Percentiles rank a stretch among this genome's conserved stretches.
Conservation (phyloP, 2,888 invertebrate species). For the Tricholauxania praeusta region DNA sequence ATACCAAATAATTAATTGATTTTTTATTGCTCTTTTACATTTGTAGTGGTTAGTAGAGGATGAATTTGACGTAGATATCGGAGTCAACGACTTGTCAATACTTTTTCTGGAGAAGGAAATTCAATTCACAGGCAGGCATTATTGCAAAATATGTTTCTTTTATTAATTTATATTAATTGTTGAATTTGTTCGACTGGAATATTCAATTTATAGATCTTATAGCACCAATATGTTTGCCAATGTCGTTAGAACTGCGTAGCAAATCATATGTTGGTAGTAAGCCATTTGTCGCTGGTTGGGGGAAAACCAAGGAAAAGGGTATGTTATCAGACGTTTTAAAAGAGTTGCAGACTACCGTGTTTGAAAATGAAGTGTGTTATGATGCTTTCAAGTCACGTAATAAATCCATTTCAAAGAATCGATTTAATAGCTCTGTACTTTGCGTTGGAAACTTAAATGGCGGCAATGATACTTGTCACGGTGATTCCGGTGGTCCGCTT, state of each 20-base stretch:
- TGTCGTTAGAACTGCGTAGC: constrained; percentile 69
- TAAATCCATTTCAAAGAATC: constrained; percentile 48
- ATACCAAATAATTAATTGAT: too few species aligned
- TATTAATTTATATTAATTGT: constrained; percentile 24
- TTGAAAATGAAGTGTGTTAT: constrained; percentile 73
- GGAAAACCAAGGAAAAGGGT: constrained; percentile 67
- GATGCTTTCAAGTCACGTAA: constrained; percentile 51
- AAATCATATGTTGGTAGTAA: constrained; percentile 71
- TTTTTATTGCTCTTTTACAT: constrained; percentile 4
- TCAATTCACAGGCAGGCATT: constrained; percentile 70
- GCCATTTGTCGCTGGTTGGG: constrained; percentile 80
- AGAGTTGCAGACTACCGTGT: constrained; percentile 78
- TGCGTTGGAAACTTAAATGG: constrained; percentile 58
- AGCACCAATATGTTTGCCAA: constrained; percentile 81
- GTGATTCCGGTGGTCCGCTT: constrained; percentile 62
- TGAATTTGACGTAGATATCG: constrained; percentile 58
- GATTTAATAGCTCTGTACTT: constrained; percentile 56
- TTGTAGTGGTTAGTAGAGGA: constrained; percentile 50
- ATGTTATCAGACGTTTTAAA: constrained; percentile 74
- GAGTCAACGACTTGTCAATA: constrained; percentile 82
- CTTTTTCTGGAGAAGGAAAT: constrained; percentile 73
- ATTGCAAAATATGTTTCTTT: too few species aligned
- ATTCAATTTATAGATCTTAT: constrained; percentile 71
- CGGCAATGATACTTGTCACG: constrained; percentile 59
- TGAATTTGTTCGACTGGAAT: too few species aligned